Conservation (phyloP, 1,140 invertebrate species). For the Drosophila arizonae region DNA sequence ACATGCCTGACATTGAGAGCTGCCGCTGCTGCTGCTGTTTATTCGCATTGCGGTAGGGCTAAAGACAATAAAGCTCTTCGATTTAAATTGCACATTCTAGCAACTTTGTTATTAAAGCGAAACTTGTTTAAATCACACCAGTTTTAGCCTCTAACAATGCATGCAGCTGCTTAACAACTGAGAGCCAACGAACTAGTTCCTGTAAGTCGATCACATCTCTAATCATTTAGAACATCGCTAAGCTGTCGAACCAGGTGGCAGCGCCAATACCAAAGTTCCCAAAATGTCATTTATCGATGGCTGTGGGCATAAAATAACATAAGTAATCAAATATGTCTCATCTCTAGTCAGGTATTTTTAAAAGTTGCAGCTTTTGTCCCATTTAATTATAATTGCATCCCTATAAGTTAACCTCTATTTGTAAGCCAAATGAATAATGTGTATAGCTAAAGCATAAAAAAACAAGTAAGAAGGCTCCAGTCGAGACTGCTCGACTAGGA, state of each 20-base stretch:
- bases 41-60: slow-evolving; percentile 63
- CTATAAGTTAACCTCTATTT: slow-evolving; percentile 79
- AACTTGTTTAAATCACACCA: not conserved
- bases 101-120: not conserved
- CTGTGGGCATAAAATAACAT: not conserved
- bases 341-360: too few relatives aligned
- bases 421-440: slow-evolving; percentile 77
- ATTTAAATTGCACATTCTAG: not conserved
- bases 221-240: not conserved
- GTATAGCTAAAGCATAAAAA: slow-evolving; percentile 65
- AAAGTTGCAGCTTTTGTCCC: slow-evolving; percentile 28
- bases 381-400: slow-evolving; percentile 70
- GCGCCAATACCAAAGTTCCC: not conserved
- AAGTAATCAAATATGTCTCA: not conserved
- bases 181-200: not conserved
- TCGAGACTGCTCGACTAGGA: too few relatives aligned
- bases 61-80: slow-evolving; percentile 6
- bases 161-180: too few relatives aligned
- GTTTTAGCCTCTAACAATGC: not conserved
- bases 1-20: slow-evolving; percentile 67
- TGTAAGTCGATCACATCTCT: not conserved
- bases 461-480: too few relatives aligned
- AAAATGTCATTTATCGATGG: not conserved
- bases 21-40: slow-evolving; percentile 1
- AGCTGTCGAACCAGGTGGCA: not conserved